Conservation (phyloP, 2,797 vertebrate genomes). For the Arctocebus calabarensis region DNA sequence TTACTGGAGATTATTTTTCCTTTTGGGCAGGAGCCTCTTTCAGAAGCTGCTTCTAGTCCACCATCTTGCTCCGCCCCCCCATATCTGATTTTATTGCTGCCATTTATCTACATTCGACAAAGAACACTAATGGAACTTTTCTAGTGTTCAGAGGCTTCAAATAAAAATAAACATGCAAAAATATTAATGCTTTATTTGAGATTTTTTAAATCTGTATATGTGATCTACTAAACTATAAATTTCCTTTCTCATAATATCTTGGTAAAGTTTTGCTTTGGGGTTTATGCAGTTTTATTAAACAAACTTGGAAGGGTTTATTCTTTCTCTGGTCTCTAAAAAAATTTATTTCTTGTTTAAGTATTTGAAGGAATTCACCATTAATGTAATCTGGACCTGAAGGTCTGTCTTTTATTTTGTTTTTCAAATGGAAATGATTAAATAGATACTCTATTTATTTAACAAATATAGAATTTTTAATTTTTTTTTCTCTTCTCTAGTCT, state of each 20-base stretch:
- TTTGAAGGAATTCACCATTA: not conserved
- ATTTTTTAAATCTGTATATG: not conserved
- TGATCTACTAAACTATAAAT: not conserved
- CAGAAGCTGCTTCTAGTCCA: too few relatives aligned
- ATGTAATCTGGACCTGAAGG: not conserved
- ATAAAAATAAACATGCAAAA: conserved; percentile 54
- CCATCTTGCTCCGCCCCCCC: too few relatives aligned
- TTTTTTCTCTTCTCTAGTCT: not conserved
- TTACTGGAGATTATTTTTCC: too few relatives aligned
- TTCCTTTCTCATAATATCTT: not conserved
- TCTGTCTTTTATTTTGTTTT: not conserved
- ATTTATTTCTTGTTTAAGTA: not conserved
- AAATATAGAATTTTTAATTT: not conserved
- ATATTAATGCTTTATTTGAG: not conserved
- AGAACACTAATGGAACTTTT: not conserved
- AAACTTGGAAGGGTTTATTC: not conserved
- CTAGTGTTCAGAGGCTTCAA: not conserved
- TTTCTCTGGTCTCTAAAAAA: not conserved
- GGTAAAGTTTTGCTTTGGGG: not conserved
- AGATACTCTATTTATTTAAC: not conserved
- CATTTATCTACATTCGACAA: conserved; percentile 74
- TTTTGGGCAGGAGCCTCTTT: too few relatives aligned
- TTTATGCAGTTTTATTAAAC: not conserved
- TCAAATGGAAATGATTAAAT: not conserved
- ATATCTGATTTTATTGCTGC: too few relatives aligned